These are phyloP conservation scores for Pseudococcus longispinus DNA, from an alignment of 2,888 invertebrate species.

Conservation along the genomic window DNA sequence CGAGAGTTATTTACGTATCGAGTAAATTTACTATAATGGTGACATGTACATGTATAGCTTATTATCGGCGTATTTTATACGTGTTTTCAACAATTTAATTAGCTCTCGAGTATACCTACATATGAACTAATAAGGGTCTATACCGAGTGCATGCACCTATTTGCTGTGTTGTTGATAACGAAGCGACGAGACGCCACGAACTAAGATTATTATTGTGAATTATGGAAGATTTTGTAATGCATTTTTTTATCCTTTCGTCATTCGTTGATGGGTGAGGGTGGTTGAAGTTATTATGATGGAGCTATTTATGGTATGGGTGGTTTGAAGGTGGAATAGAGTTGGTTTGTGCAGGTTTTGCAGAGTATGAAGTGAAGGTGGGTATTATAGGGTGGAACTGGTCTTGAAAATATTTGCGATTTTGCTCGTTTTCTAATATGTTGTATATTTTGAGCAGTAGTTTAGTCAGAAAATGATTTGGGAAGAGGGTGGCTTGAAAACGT, in stretches of 20 bases:
- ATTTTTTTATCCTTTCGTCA: background rate
- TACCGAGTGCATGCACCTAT: background rate
- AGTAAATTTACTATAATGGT: constrained; percentile 16
- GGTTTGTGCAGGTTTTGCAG: no score
- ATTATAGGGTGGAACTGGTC: background rate
- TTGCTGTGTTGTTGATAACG: background rate
- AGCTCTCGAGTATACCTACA: background rate
- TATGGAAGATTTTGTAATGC: background rate
- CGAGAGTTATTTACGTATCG: constrained; percentile 25
- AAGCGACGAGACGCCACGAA: background rate
- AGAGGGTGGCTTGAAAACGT: no score
- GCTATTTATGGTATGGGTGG: background rate
- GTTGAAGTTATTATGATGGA: background rate
- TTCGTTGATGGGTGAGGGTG: background rate
- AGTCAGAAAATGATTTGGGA: no score
- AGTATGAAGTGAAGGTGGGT: background rate
- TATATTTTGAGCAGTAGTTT: no score
- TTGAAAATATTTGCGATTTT: no score
- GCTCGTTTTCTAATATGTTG: no score
- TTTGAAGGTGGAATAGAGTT: background rate
- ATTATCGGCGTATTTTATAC: constrained; percentile 14
- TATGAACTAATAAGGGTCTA: constrained; percentile 8
- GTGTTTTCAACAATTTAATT: constrained; percentile 31
- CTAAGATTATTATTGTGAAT: background rate
- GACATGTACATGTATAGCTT: constrained; percentile 18